Base-by-base conservation (phyloP, 53 echinoderm and acorn worm species). In the Zoroaster sp. region DNA sequence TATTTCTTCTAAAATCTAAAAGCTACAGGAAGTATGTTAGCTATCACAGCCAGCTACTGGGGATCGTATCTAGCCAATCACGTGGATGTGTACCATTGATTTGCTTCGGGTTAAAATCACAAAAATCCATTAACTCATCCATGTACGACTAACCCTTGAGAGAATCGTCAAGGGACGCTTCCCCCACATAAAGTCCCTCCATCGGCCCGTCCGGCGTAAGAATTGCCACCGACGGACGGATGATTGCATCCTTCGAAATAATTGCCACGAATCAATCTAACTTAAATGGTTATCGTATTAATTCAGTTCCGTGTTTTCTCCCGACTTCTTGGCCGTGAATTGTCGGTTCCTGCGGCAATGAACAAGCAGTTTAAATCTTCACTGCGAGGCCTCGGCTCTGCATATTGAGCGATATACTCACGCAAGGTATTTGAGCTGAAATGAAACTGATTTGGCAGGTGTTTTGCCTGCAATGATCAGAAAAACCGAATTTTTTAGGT, bases 41-140 rank as follows among this genome's bases (percentile, higher is more conserved):
- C 31, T 17, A 69, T 68, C 66, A 40, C 38, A 83, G 33, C 47
- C 76, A 31, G 38, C 83, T 36, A 4, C 20, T 69, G 46, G 40
- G 4, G 28, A 77, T 46, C 31, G 70, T 71, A 69, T 47, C 36
- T 69, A 20, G 45, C 46, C 69, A 70, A 85, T 85, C 85, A 71
- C 85, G 49, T 70, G 46, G 63, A 59, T 28, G n/a, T n/a, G n/a
- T 34, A 71, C 45, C 72, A 85, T 71, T 46, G 85, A 85, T 85
- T 82, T 23, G 66, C 67, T 66, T 47, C 51, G 38, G 71, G 85
- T 66, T 70, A 66, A 69, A 85, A 85, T 85, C 85, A 85, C 85
- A 85, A 85, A 85, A 85, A 45, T 35, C 85, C 85, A 85, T 85
- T 85, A 85, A 47, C 70, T 85, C 68, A 28, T 66, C 42, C 81